These are phyloP conservation scores for Macroteleia sp. DNA, from an alignment of 2,888 invertebrate genomes.

Conservation along the genomic window DNA sequence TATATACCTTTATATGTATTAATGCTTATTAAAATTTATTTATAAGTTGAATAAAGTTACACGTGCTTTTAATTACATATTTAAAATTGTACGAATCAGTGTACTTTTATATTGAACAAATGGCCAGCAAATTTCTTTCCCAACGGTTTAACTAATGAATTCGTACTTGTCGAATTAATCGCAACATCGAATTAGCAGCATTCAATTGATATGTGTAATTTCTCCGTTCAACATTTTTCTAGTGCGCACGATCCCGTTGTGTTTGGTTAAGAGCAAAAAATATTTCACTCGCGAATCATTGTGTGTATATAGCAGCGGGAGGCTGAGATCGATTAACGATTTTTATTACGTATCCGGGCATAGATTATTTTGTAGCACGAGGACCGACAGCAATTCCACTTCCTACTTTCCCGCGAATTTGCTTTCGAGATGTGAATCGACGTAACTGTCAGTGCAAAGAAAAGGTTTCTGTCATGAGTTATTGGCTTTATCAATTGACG, in stretches of 20 bases:
- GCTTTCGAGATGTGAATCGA: constrained; percentile 54
- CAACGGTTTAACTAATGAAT: constrained; percentile 47
- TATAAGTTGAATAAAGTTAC: too few relatives aligned
- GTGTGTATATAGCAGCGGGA: constrained; percentile 9
- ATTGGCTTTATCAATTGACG: constrained; percentile 30
- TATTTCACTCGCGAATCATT: constrained; percentile 14
- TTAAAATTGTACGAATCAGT: too few relatives aligned
- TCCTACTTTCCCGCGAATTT: constrained; percentile 53
- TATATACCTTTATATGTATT: too few relatives aligned
- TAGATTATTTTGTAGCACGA: constrained; percentile 38
- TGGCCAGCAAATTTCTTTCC: constrained; percentile 40
- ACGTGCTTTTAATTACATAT: too few relatives aligned
- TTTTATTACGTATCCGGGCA: constrained; percentile 33
- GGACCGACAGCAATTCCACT: constrained; percentile 28
- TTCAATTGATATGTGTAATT: constrained; percentile 47
- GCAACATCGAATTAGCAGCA: constrained; percentile 20
- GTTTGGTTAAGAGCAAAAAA: constrained; percentile 11
- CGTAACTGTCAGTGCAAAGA: constrained; percentile 26
- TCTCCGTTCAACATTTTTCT: constrained; percentile 19
- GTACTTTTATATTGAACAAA: too few relatives aligned
- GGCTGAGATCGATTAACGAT: constrained; percentile 39
- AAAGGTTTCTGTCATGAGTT: constrained; percentile 40
- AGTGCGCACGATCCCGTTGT: constrained; percentile 1
- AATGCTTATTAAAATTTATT: too few relatives aligned
- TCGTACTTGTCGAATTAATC: constrained; percentile 50